A percentile compares a stretch with the other conserved stretches of the same genome.
phyloP scores from a whole-genome alignment of 1,140 invertebrate species.

The Helicorthomorpha holstii region DNA sequence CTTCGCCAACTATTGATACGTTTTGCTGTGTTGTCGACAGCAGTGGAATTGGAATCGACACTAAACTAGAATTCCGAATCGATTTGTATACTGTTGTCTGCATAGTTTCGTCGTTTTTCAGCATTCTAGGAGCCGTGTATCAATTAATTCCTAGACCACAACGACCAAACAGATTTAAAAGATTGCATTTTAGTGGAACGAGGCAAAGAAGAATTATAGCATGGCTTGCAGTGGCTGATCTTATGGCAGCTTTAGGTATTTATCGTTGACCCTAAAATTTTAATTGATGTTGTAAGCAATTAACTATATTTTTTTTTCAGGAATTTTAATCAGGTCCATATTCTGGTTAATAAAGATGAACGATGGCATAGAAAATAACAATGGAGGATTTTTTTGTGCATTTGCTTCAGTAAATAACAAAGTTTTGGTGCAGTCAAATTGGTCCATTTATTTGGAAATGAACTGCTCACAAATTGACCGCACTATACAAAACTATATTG shows the following conservation, averaged over 20 bases:
- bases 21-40: background rate
- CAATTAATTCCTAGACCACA: slow-evolving; percentile 34
- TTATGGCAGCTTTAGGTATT: slow-evolving; percentile 52
- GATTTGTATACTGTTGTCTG: slow-evolving; percentile 31
- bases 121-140: slow-evolving; percentile 50
- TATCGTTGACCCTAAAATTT: background rate
- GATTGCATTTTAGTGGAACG: slow-evolving; percentile 34
- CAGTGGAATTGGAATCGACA: background rate
- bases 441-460: background rate
- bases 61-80: background rate
- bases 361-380: slow-evolving; percentile 39
- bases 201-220: slow-evolving; percentile 50
- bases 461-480: background rate
- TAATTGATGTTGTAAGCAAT: background rate
- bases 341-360: slow-evolving; percentile 47
- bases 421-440: too few relatives aligned
- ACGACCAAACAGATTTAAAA: slow-evolving; percentile 24
- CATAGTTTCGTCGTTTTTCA: slow-evolving; percentile 47
- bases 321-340: slow-evolving; percentile 48
- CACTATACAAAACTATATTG: background rate
- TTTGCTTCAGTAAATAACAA: slow-evolving; percentile 45
- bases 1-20: background rate
- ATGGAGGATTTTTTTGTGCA: slow-evolving; percentile 49
- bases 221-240: slow-evolving; percentile 57
- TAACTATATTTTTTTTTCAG: slow-evolving; percentile 24